Evolutionary conservation across 2,797 vertebrate genomes (phyloP), one percentile per base, ranked within the genome.

Genomic region (Pangasius mekongensis): DNA sequence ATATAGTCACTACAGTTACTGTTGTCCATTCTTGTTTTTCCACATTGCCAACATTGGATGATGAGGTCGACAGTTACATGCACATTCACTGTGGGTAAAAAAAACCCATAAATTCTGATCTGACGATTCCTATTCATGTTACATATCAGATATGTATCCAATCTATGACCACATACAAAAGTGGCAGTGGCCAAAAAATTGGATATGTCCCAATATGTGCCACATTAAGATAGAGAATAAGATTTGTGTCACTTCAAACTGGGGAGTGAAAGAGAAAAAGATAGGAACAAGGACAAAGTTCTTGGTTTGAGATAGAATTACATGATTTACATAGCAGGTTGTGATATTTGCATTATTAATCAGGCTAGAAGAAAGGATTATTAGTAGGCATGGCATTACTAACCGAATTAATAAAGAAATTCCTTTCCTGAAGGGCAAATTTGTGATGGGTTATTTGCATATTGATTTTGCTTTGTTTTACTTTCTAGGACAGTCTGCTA

Each of bases 361-460:
- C 33, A 88, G 18, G 3, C 62, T 84, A 18, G 33, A 85, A n/a
- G 22, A 47, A 54, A 33, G n/a, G n/a, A 33, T 22, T 52, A 62
- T 69, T 56, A 77, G 30, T 33, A 77, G 60, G 80, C 43, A 84
- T 22, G 30, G 5, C 49, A 64, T 67, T 66, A 84, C 11, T 39
- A 47, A 87, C 27, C 43, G 14, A 27, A 58, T 24, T 22, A 73
- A 30, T n/a, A 81, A 60, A 54, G 54, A 83, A 30, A 81, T 71
- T 66, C 43, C 43, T 62, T 76, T 36, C 43, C 39, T 60, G 66
- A 82, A 87, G 77, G 64, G 77, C 78, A 83, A 71, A 30, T 49
- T 49, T 67, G 5, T n/a, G 43, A 84, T 52, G 14, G 24, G 27
- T 10, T 52, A 54, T 27, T 56, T 49, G 52, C 27, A 36, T 49